Evolutionary conservation across 2,797 vertebrate genomes (phyloP).

Genomic region (Trachops cirrhosus): DNA sequence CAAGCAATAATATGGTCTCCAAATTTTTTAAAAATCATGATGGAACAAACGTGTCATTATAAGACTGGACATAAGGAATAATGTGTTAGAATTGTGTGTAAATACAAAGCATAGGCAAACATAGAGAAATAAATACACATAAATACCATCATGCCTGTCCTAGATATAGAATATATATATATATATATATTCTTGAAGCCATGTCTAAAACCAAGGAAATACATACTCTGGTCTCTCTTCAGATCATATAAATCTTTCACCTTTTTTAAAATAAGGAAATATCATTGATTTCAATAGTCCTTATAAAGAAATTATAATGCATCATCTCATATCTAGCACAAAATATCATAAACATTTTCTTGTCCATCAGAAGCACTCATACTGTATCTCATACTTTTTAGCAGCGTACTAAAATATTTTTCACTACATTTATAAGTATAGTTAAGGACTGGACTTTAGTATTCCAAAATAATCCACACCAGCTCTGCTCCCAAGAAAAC

Average conservation of each 20-base stretch:
- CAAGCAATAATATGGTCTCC: not conserved
- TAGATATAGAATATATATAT: not conserved
- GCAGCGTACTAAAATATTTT: not conserved
- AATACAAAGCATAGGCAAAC: not conserved
- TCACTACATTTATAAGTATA: not conserved
- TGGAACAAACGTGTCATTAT: not conserved
- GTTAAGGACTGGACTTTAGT: not conserved
- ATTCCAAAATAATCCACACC: not conserved
- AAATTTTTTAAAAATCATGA: not conserved
- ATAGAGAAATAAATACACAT: not conserved
- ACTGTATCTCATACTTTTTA: not conserved
- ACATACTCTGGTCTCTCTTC: no score
- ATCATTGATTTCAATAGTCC: not conserved
- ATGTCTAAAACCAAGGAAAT: not conserved
- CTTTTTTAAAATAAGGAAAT: not conserved
- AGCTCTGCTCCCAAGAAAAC: not conserved
- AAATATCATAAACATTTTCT: not conserved
- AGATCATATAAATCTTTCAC: no score
- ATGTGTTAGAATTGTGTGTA: not conserved
- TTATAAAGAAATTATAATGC: not conserved
- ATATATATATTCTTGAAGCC: not conserved
- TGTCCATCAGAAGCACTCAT: not conserved
- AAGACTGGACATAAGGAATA: not conserved
- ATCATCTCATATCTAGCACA: not conserved
- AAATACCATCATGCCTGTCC: not conserved